Percentiles rank a stretch among this genome's conserved stretches.
Conservation (phyloP, 2,113 vertebrate genomes). For the Mystacornis crossleyi region DNA sequence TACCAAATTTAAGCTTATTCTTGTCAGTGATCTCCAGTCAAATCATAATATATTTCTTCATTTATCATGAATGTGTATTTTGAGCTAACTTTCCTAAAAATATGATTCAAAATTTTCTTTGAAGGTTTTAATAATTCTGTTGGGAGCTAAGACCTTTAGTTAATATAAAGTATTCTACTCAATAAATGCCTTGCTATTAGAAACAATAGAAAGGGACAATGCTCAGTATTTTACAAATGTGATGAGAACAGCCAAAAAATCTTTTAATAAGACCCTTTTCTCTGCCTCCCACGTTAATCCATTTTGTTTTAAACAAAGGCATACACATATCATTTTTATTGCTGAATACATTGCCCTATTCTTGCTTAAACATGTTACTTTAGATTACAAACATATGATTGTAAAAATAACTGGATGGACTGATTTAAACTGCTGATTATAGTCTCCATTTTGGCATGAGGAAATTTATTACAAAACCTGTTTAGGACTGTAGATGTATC, state of each 20-base stretch:
- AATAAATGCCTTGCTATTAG: not conserved
- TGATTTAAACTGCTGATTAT: conserved; percentile 13
- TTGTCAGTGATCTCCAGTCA: not conserved
- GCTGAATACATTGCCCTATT: not conserved
- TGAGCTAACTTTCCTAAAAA: not conserved
- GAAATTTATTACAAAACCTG: conserved; percentile 16
- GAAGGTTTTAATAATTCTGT: not conserved
- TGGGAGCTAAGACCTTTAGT: not conserved
- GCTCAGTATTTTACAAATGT: not conserved
- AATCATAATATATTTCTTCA: not conserved
- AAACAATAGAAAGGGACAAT: not conserved
- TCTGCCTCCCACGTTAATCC: fast-evolving
- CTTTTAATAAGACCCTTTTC: not conserved
- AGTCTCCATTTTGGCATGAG: not conserved
- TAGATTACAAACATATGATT: not conserved
- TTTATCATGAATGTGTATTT: not conserved
- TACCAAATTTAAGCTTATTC: not conserved
- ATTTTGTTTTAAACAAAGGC: not conserved
- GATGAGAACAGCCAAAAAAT: not conserved
- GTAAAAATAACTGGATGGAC: conserved; percentile 17
- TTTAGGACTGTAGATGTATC: not conserved
- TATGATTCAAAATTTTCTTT: not conserved
- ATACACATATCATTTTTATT: not conserved
- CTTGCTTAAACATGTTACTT: conserved; percentile 16
- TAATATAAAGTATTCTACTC: not conserved